These are phyloP conservation scores for Sebastes variabilis DNA, from an alignment of 2,797 vertebrate genomes.

Conservation along the genomic window DNA sequence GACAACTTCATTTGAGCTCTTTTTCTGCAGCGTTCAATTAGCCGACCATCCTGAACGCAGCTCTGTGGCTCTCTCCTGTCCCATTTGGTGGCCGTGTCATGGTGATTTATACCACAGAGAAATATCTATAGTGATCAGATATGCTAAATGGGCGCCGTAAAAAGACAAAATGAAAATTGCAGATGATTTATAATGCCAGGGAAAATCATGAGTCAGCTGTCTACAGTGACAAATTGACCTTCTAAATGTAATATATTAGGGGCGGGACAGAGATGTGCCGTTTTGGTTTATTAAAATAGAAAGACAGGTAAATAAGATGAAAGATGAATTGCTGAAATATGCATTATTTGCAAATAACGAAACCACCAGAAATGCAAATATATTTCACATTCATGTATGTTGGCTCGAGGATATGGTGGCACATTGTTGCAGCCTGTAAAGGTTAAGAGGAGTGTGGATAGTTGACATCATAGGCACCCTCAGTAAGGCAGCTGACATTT, in stretches of 20 bases:
- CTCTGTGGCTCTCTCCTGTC: neutral
- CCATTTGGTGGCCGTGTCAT: conserved; percentile 11
- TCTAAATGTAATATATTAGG: conserved; percentile 39
- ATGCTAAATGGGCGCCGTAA: conserved; percentile 46
- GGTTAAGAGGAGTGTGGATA: conserved; percentile 14
- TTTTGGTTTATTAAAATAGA: conserved; percentile 15
- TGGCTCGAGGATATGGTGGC: neutral
- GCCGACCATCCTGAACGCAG: conserved; percentile 1
- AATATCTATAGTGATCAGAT: conserved; percentile 59
- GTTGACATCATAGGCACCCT: conserved; percentile 35
- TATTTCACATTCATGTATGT: neutral
- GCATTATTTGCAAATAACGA: neutral
- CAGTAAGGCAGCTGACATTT: conserved; percentile 53
- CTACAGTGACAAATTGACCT: conserved; percentile 60
- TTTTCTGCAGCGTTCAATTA: conserved; percentile 8
- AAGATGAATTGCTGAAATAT: conserved; percentile 11
- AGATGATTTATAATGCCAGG: conserved; percentile 63
- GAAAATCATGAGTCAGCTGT: conserved; percentile 63
- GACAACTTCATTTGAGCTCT: neutral
- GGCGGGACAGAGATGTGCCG: neutral
- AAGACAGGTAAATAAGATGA: conserved; percentile 2
- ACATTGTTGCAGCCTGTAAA: neutral
- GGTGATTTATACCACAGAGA: conserved; percentile 46
- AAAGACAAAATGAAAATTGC: conserved; percentile 54
- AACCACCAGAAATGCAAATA: neutral